Base-by-base conservation (phyloP, 1,140 invertebrate species). In the Lasaia peninsularis region DNA sequence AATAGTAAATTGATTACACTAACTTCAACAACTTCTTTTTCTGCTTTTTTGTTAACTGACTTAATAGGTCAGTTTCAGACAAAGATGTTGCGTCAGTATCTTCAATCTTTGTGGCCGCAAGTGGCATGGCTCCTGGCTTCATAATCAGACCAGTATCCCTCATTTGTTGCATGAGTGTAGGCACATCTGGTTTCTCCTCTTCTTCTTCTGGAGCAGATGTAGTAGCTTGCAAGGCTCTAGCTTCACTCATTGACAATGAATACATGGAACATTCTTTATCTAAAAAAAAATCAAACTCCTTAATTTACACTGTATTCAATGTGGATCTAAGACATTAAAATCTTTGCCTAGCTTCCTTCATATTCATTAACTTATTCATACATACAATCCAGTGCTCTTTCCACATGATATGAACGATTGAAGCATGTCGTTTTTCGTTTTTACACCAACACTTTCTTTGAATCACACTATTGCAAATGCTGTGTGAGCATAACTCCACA, bases 201-300 rank as follows among this genome's bases (percentile, higher is more conserved):
- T 90, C 80, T 85, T 93, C 89, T 79, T 92, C 91, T 79, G 91
- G 90, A 69, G 92, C 86, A 87, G 93, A 90, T 56, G 91, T 73
- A 6, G 91, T 91, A 16, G 91, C 90, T 67, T 92, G 89, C 14
- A 91, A 65, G 50, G 91, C 91, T 48, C 91, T 89, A 0, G 91
- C 91, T 71, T 92, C 91, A 72, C 91, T 92, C 91, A 95, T 94
- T 2, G 95, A 94, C 71, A 97, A 92, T 77, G 95, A 96, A 69
- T 97, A 99, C 85, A 99, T 92, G 31, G 96, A 96, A 90, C 98
- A 99, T 88, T 98, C 98, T 85, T 95, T 96, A 75, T 97, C 94
- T 94, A 68, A 34, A 91, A 91, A 65, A 44, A 1, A n/a, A 31
- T 16, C 2, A n/a, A n/a, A n/a, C n/a, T n/a, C n/a, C n/a, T n/a